phyloP scores from a whole-genome alignment of 2,797 vertebrate species.

The Eulemur albifrons region DNA sequence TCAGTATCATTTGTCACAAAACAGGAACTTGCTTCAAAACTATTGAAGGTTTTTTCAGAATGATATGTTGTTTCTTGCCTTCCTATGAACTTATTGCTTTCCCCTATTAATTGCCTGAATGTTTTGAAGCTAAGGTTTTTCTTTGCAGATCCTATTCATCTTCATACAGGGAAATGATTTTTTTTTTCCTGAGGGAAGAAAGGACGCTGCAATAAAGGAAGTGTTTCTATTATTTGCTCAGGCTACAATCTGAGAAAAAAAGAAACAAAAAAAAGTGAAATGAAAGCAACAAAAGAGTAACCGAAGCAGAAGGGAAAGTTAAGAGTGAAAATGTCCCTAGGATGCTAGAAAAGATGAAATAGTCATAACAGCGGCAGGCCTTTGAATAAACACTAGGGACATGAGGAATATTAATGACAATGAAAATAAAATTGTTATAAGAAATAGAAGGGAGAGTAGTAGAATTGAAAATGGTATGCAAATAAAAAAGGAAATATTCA shows the following conservation, averaged over 20 bases:
- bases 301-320: conserved; percentile 33
- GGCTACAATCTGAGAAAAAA: not conserved
- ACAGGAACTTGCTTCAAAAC: not conserved
- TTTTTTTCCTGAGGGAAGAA: conserved; percentile 48
- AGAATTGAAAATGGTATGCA: conserved; percentile 19
- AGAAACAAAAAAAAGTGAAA: not conserved
- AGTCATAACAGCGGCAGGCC: not conserved
- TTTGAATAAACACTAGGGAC: conserved; percentile 26
- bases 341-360: not conserved
- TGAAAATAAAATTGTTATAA: conserved; percentile 32
- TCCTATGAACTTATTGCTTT: conserved; percentile 16
- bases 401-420: conserved; percentile 20
- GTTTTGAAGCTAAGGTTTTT: conserved; percentile 53
- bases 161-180: not conserved
- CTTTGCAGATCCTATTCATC: conserved; percentile 45
- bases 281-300: conserved; percentile 34
- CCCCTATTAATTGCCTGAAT: conserved; percentile 51
- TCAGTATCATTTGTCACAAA: conserved; percentile 48
- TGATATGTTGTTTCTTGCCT: conserved; percentile 22
- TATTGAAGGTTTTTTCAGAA: conserved; percentile 19
- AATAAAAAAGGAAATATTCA: not conserved
- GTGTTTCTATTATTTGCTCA: conserved; percentile 39
- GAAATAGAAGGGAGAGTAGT: not conserved
- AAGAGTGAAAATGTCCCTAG: not conserved
- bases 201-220: conserved; percentile 46